Conservation (phyloP, 2,888 invertebrate species). For the Sericinus montela region DNA sequence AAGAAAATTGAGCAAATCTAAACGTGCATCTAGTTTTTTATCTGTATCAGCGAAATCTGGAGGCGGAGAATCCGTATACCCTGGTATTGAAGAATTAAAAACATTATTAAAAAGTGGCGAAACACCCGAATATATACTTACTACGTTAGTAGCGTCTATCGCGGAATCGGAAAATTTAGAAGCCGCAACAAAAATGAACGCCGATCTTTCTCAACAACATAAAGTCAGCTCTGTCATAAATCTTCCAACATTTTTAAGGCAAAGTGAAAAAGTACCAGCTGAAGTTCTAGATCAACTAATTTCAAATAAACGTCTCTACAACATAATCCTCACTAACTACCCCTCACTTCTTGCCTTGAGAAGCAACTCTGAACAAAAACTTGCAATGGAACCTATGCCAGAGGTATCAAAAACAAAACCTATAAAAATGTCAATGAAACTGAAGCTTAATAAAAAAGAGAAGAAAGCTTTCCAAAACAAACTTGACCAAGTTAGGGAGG, state of each 20-base stretch:
- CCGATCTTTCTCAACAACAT: constrained; percentile 56
- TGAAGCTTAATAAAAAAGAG: constrained; percentile 57
- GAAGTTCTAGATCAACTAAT: constrained; percentile 84
- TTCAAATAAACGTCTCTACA: constrained; percentile 82
- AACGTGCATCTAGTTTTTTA: constrained; percentile 71
- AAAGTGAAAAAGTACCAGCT: constrained; percentile 86
- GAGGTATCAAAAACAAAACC: constrained; percentile 65
- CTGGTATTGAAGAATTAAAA: constrained; percentile 83
- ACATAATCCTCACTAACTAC: constrained; percentile 85
- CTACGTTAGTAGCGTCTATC: constrained; percentile 80
- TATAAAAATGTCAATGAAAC: constrained; percentile 82
- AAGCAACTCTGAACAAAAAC: constrained; percentile 82
- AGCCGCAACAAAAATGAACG: constrained; percentile 66
- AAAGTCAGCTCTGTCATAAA: constrained; percentile 85
- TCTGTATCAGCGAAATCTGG: constrained; percentile 76
- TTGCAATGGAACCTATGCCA: constrained; percentile 55
- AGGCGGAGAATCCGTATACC: constrained; percentile 78
- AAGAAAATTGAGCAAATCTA: constrained; percentile 68
- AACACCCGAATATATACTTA: constrained; percentile 82
- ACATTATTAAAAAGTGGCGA: constrained; percentile 85
- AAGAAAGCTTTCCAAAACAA: constrained; percentile 65
- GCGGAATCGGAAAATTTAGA: constrained; percentile 71
- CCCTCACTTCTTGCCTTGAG: constrained; percentile 82
- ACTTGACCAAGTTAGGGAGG: constrained; percentile 57
- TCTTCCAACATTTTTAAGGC: constrained; percentile 87